phyloP scores from a whole-genome alignment of 2,888 invertebrate genomes.

The Acronicta leporina region DNA sequence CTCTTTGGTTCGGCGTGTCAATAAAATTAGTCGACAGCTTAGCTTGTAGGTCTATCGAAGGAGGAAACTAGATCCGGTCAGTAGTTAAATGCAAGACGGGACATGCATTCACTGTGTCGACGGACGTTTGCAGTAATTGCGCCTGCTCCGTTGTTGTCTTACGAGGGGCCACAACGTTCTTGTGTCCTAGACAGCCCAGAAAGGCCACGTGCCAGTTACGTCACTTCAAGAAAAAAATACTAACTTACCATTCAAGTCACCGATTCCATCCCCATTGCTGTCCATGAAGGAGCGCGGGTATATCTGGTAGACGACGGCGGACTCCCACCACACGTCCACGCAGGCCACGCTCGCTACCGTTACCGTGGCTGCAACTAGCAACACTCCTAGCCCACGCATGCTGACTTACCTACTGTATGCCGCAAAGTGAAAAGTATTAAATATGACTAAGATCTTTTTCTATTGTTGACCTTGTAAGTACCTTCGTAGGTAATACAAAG shows the following conservation, averaged over 20 bases:
- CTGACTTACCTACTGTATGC: constrained; percentile 5
- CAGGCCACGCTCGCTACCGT: constrained; percentile 16
- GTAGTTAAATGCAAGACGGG: too few species aligned
- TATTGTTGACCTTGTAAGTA: neutral
- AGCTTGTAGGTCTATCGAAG: too few species aligned
- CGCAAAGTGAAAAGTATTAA: neutral
- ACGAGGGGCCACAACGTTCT: too few species aligned
- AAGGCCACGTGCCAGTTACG: too few species aligned
- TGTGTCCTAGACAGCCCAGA: too few species aligned
- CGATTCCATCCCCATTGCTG: constrained; percentile 92
- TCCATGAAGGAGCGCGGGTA: constrained; percentile 94
- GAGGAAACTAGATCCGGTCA: too few species aligned
- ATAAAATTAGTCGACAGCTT: too few species aligned
- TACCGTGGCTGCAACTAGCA: constrained; percentile 19
- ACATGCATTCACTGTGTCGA: too few species aligned
- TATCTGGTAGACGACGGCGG: constrained; percentile 93
- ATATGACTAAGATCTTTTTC: neutral
- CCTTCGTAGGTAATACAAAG: neutral
- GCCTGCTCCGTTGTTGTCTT: too few species aligned
- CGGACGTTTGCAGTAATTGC: too few species aligned
- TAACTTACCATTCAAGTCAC: constrained; percentile 92
- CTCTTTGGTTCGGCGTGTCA: too few species aligned
- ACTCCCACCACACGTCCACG: constrained; percentile 91
- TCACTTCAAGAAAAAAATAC: too few species aligned
- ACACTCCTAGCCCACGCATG: constrained; percentile 23